Conservation (phyloP, 2,888 invertebrate species). For the Notocelia uddmanniana region DNA sequence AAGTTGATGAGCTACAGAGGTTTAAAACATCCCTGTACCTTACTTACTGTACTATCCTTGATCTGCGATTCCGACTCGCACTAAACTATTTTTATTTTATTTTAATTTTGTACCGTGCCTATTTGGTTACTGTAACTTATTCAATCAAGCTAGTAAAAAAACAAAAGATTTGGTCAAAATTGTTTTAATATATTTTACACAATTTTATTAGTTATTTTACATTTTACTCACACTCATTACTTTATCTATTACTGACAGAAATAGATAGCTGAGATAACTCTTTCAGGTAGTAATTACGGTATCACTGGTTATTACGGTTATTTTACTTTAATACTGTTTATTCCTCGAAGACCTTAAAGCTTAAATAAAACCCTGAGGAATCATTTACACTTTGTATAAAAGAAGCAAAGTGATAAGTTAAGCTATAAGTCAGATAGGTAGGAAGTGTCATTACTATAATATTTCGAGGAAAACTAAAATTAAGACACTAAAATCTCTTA, state of each 20-base stretch:
- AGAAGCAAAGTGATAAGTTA: neutral
- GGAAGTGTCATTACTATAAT: neutral
- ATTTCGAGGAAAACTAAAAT: neutral
- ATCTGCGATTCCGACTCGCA: too few species aligned
- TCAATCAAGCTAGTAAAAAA: neutral
- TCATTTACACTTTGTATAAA: constrained; percentile 7
- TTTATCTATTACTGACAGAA: constrained; percentile 22
- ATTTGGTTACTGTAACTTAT: too few species aligned
- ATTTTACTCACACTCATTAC: constrained; percentile 1
- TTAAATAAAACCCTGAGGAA: neutral
- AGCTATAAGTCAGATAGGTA: neutral
- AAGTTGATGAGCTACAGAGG: too few species aligned
- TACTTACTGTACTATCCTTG: too few species aligned
- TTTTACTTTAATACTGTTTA: constrained; percentile 7
- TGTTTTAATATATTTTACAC: neutral
- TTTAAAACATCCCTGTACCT: too few species aligned
- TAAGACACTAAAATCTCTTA: constrained; percentile 1
- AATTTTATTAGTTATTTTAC: neutral
- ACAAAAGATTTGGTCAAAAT: neutral
- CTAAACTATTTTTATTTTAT: neutral
- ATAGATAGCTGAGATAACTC: constrained; percentile 28
- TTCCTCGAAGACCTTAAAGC: neutral
- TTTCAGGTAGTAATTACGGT: constrained; percentile 7
- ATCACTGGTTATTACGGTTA: constrained; percentile 8
- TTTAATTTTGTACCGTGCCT: too few species aligned